These are phyloP conservation scores for Cynodonichthys magdalenae DNA, from an alignment of 2,797 vertebrate species.

Conservation along the genomic window DNA sequence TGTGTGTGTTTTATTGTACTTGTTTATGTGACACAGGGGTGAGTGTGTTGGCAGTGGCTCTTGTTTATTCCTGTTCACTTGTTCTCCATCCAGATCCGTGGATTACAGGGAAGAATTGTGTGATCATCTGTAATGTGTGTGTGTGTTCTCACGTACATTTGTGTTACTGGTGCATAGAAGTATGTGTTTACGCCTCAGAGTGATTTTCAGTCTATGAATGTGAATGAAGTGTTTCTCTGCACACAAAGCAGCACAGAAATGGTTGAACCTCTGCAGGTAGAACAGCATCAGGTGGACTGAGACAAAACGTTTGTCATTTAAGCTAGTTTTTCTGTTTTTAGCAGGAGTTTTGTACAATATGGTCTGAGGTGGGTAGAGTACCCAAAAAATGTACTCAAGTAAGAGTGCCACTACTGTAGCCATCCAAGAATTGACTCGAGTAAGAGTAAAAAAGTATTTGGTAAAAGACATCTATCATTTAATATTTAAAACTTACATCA, in stretches of 20 bases:
- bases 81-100: constrained; percentile 63
- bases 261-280: constrained; percentile 39
- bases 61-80: constrained; percentile 60
- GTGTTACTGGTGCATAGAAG: neutral
- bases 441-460: too few species aligned
- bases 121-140: constrained; percentile 19
- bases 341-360: too few species aligned
- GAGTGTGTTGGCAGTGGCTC: constrained; percentile 49
- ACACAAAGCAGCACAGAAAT: constrained; percentile 39
- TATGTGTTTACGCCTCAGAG: constrained; percentile 16
- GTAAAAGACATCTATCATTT: too few species aligned
- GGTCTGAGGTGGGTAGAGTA: too few species aligned
- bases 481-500: too few species aligned
- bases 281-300: constrained; percentile 24
- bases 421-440: too few species aligned
- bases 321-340: too few species aligned
- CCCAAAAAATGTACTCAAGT: too few species aligned
- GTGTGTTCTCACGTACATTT: too few species aligned
- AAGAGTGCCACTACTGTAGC: too few species aligned
- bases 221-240: constrained; percentile 42
- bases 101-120: constrained; percentile 56
- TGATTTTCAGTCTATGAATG: constrained; percentile 40
- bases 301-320: constrained; percentile 14
- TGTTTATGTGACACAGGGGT: constrained; percentile 27
- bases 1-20: constrained; percentile 2